Percentiles rank a stretch among this genome's conserved stretches.
These are phyloP conservation scores for Malacoctenus gilli DNA, from an alignment of 2,797 vertebrate species.

Conservation along the genomic window DNA sequence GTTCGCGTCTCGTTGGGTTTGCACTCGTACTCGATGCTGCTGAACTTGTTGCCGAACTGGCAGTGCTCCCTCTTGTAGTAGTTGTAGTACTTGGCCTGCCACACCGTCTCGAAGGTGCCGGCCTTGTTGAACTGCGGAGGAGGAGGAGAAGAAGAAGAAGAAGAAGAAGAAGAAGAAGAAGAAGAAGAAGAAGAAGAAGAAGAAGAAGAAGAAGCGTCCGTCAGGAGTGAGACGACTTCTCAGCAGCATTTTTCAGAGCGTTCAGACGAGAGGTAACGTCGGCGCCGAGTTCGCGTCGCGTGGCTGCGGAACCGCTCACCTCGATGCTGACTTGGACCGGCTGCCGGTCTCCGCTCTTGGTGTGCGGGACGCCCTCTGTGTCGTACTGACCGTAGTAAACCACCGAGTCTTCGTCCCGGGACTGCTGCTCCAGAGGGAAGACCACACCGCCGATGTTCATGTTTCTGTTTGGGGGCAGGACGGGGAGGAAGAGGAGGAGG, in stretches of 20 bases:
- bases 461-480: conserved; percentile 71
- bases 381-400: conserved; percentile 90
- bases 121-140: conserved; percentile 83
- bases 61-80: conserved; percentile 99
- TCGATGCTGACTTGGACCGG: conserved; percentile 94
- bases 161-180: too few species aligned
- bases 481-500: too few species aligned
- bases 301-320: too few species aligned
- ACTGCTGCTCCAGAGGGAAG: conserved; percentile 91
- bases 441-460: conserved; percentile 91
- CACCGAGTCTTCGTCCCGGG: conserved; percentile 85
- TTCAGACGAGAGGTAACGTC: too few species aligned
- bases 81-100: conserved; percentile 99
- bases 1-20: conserved; percentile 98
- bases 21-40: conserved; percentile 94
- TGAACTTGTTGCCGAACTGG: conserved; percentile 97
- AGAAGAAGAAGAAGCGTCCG: too few species aligned
- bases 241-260: too few species aligned
- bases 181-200: too few species aligned
- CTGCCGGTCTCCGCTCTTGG: conserved; percentile 96
- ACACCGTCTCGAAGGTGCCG: conserved; percentile 94
- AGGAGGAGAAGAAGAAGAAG: too few species aligned
- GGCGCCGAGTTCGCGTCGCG: too few species aligned
- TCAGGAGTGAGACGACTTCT: too few species aligned
- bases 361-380: conserved; percentile 95